Conservation (phyloP, 2,888 invertebrate species). For the Yponomeuta cagnagella region DNA sequence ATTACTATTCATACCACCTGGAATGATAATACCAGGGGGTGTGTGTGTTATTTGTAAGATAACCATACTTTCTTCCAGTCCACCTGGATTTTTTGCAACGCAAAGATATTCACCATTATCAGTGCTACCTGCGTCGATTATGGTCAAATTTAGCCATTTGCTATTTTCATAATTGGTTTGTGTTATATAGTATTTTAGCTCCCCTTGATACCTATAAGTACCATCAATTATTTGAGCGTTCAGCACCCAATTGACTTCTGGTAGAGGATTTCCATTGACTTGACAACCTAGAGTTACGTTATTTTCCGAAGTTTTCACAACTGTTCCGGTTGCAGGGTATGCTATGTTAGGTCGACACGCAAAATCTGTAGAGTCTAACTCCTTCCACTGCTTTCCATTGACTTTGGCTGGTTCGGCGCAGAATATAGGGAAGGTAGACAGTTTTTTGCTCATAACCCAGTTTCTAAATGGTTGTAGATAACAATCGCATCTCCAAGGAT, state of each 20-base stretch:
- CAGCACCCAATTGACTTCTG: slow-evolving; percentile 84
- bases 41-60: slow-evolving; percentile 72
- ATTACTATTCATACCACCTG: slow-evolving; percentile 73
- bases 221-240: slow-evolving; percentile 78
- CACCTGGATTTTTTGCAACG: slow-evolving; percentile 88
- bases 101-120: slow-evolving; percentile 87
- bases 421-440: slow-evolving; percentile 84
- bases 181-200: slow-evolving; percentile 62
- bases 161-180: slow-evolving; percentile 53
- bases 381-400: slow-evolving; percentile 83
- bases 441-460: slow-evolving; percentile 82
- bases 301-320: slow-evolving; percentile 77
- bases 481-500: slow-evolving; percentile 94
- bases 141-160: slow-evolving; percentile 82
- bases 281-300: slow-evolving; percentile 85
- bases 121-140: slow-evolving; percentile 75
- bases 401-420: slow-evolving; percentile 83
- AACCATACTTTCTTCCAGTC: slow-evolving; percentile 84
- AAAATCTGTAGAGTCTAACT: slow-evolving; percentile 81
- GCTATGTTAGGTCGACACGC: slow-evolving; percentile 88
- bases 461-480: slow-evolving; percentile 86
- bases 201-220: slow-evolving; percentile 65
- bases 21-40: slow-evolving; percentile 56
- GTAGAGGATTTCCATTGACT: slow-evolving; percentile 84
- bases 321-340: slow-evolving; percentile 76